Base-by-base conservation (phyloP, 2,888 invertebrate genomes). In the Muschampia plurimacula region DNA sequence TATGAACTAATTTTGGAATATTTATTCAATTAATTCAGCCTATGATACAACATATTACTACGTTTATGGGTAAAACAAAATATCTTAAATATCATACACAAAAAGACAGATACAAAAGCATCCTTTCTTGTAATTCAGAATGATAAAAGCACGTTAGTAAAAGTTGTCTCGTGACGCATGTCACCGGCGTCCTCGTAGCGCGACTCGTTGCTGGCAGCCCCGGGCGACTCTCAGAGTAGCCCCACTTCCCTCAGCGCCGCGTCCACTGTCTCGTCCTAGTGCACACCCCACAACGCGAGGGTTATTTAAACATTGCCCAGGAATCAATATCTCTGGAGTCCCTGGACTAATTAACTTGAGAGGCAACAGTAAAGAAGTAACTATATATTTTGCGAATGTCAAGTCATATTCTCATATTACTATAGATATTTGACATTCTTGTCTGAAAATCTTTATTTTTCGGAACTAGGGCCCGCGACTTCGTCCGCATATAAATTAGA, bases 231-330 rank as follows among this genome's bases (percentile, higher is more conserved):
- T 91, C 96, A 98, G 90, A 98, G 97, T 89, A 98, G 96, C 90
- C 98, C 98, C 95, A 98, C 97, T 94, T 98, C 98, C 91, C 97
- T 97, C 89, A 98, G 97, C 89, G 98, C 97, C 88, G 97, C 97
- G 95, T 98, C 98, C 95, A 98, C 97, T 86, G 97, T 98, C 96
- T 98, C 98, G 94, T 98, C 98, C 98, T 93, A 91, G 81, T 78
- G 84, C 77, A 59, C 78, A 76, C 76, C 75, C 78, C 77, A 67
- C 36, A 77, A 74, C 66, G 69, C 74, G 74, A 75, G 72, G 70
- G 64, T 68, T 64, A 73, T 65, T 69, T 28, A 63, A 72, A 64
- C 65, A 66, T 73, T 15, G 32, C 64, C 69, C 69, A 65, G 57
- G 60, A 22, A 36, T 28, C 12, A n/a, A 28, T 64, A 22, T 9